These are phyloP conservation scores for Timandra comae DNA, from an alignment of 2,888 invertebrate genomes.

Conservation along the genomic window DNA sequence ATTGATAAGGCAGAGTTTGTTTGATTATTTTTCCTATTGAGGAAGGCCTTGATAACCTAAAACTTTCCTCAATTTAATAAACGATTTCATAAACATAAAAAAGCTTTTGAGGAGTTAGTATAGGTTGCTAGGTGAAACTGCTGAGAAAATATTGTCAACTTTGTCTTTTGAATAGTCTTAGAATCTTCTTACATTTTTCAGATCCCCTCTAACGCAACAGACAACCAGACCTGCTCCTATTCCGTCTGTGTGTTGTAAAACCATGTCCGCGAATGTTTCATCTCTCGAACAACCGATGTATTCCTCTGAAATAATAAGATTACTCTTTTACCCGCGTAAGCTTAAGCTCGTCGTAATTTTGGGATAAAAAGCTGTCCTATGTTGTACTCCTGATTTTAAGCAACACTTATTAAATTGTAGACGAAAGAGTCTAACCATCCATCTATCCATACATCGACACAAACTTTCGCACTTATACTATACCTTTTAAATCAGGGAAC, in stretches of 20 bases:
- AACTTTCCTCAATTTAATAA: no score
- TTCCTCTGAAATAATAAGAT: conserved; percentile 29
- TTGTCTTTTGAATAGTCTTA: no score
- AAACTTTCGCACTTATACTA: background rate
- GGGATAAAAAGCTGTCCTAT: background rate
- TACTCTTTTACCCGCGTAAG: background rate
- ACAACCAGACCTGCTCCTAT: conserved; percentile 32
- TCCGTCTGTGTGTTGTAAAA: conserved; percentile 30
- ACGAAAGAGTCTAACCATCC: no score
- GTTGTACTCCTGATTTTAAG: background rate
- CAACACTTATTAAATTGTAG: background rate
- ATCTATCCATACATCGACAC: no score
- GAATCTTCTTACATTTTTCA: conserved; percentile 40
- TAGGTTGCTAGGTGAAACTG: no score
- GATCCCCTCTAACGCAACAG: conserved; percentile 27
- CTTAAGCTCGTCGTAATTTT: background rate
- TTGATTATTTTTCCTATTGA: no score
- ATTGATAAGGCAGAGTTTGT: no score
- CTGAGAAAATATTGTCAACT: no score
- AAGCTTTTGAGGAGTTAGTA: no score
- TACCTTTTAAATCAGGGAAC: conserved; percentile 47
- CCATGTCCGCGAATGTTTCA: conserved; percentile 34
- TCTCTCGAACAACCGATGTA: conserved; percentile 45
- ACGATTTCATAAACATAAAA: no score
- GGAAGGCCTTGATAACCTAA: no score